Evolutionary conservation across 2,797 vertebrate genomes (phyloP).

Genomic region (Lemur catta): DNA sequence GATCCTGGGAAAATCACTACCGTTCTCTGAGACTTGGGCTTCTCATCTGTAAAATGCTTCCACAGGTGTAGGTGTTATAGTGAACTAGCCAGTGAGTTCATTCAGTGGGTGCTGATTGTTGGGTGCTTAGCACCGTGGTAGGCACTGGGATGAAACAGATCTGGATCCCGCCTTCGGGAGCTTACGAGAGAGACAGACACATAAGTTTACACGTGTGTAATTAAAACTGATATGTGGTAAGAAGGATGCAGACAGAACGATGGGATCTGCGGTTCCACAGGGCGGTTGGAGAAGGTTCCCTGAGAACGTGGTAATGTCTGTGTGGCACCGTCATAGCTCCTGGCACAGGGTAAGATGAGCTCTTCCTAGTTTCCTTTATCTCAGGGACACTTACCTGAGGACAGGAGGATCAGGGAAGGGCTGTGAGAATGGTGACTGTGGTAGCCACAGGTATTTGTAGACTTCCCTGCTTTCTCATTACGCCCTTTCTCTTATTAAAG

Average conservation of each 20-base stretch:
- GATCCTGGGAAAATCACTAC: not conserved
- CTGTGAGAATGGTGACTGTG: not conserved
- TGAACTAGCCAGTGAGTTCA: not conserved
- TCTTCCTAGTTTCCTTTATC: not conserved
- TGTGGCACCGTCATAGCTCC: not conserved
- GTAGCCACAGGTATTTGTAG: accelerated
- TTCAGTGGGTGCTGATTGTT: not conserved
- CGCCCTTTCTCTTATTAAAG: not conserved
- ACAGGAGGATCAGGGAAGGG: not conserved
- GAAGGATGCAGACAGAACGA: not conserved
- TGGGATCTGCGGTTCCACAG: not conserved
- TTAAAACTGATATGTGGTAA: accelerated
- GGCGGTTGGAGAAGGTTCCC: not conserved
- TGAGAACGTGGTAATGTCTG: not conserved
- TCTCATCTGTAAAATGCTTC: not conserved
- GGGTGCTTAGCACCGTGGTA: not conserved
- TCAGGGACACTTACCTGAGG: not conserved
- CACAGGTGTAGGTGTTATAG: accelerated
- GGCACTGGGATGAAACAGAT: not conserved
- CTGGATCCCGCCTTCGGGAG: not conserved
- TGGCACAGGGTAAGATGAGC: not conserved
- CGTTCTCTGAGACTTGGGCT: not conserved
- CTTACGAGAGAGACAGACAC: not conserved
- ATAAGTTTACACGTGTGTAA: not conserved
- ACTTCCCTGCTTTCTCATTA: no score